phyloP scores from a whole-genome alignment of 2,113 vertebrate genomes.

The Sylvicapra grimmia region DNA sequence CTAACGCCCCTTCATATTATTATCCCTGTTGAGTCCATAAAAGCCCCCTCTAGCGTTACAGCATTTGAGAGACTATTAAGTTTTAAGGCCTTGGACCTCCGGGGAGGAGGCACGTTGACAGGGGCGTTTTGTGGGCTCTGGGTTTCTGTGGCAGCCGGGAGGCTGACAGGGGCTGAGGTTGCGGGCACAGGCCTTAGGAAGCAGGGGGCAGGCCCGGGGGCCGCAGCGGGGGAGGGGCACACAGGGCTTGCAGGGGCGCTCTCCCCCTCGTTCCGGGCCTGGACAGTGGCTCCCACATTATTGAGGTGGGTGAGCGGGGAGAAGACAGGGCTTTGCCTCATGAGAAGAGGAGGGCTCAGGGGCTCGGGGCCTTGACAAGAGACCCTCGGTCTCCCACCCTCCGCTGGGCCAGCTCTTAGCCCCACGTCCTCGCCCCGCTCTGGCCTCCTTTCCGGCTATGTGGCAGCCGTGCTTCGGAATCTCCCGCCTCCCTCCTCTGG shows the following conservation, averaged over 20 bases:
- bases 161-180: neutral
- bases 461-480: neutral
- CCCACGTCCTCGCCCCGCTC: neutral
- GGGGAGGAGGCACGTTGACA: conserved; percentile 73
- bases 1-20: conserved; percentile 77
- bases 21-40: conserved; percentile 81
- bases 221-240: neutral
- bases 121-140: conserved; percentile 56
- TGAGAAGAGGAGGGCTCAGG: neutral
- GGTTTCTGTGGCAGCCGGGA: conserved; percentile 55
- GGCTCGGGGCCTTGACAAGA: neutral
- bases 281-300: neutral
- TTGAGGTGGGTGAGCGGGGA: neutral
- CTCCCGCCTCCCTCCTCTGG: neutral
- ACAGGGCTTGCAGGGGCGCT: neutral
- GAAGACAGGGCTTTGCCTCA: neutral
- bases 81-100: conserved; percentile 82
- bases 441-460: neutral
- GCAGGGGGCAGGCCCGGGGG: neutral
- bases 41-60: conserved; percentile 77
- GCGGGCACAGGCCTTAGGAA: neutral
- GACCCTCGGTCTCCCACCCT: neutral
- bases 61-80: conserved; percentile 82
- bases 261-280: too few species aligned
- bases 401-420: neutral